Conservation (phyloP, 1,140 invertebrate species). For the Scaptomyza pallida region DNA sequence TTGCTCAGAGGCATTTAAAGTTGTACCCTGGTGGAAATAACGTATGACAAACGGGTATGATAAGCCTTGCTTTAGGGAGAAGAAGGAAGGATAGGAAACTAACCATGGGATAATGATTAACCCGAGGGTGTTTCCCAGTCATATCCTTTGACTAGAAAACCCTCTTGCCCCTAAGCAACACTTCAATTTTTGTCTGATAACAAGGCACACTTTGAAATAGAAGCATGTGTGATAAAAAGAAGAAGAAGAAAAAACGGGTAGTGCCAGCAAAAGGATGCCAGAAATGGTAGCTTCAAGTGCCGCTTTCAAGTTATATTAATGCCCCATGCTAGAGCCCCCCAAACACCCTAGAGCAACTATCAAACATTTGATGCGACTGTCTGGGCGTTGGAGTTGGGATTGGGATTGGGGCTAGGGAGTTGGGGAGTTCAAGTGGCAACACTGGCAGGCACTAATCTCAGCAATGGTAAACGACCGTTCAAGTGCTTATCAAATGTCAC, state of each 20-base stretch:
- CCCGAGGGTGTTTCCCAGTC: not conserved
- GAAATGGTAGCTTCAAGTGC: constrained; percentile 7
- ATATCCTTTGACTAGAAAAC: not conserved
- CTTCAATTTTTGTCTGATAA: constrained; percentile 17
- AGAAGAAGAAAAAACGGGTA: not conserved
- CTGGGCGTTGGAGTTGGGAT: not conserved
- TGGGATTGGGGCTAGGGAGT: not conserved
- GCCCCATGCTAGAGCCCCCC: constrained; percentile 5
- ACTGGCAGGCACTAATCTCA: constrained; percentile 33
- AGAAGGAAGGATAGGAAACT: too few relatives aligned
- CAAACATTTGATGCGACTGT: not conserved
- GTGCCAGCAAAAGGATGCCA: constrained; percentile 22
- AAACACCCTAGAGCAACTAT: not conserved
- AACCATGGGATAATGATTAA: too few relatives aligned
- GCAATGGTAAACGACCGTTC: constrained; percentile 38
- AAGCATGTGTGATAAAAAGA: not conserved
- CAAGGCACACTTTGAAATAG: constrained; percentile 26
- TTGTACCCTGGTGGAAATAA: not conserved
- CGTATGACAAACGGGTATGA: not conserved
- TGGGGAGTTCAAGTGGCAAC: constrained; percentile 25
- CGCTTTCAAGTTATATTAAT: constrained; percentile 29
- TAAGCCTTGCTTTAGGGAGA: too few relatives aligned
- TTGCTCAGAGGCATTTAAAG: constrained; percentile 45
- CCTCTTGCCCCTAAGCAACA: not conserved
- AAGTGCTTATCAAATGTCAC: constrained; percentile 50